Evolutionary conservation across 1,140 invertebrate species (phyloP), one percentile per base, ranked within the genome.

Genomic region (Colletes gigas): DNA sequence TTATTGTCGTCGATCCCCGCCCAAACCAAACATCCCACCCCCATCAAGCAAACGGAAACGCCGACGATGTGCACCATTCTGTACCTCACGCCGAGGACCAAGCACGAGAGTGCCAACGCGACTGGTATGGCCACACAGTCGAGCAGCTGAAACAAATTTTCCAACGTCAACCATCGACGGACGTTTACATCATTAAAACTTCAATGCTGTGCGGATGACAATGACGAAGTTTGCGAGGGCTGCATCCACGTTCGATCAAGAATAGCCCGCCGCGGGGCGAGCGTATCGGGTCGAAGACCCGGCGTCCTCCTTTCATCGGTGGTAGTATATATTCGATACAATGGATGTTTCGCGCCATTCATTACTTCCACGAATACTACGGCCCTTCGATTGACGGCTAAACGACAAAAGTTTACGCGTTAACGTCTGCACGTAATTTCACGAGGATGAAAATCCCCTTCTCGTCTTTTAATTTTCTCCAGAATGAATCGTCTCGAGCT

Each of bases 41-140:
- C 97, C 94, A 97, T 95, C 0, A 98, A 92, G 81, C 97, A 97
- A 44, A 98, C 93, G 12, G 95, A 96, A 7, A 98, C 97, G 3
- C 97, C 97, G 8, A 97, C 93, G 52, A 98, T 96, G 91, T 98
- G 97, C 1, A 96, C 95, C 94, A 94, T 96, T 89, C 94, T 95
- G 90, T 96, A 98, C 89, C 93, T 95, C 81, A 95, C 96, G 78
- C 95, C 96, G 83, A 95, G 95, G 90, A 95, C 95, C 86, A 94
- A 93, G 94, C 94, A 97, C 15, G 96, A 97, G 50, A 97, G 92
- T 10, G 96, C 94, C 82, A 98, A 90, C 6, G 97, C 97, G 21
- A 96, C 96, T 2, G 97, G 97, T 81, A 98, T 97, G 21, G 97
- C 97, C 78, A 97, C 97, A 92, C 97, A 98, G 88, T 98, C 97